Evolutionary conservation across 2,797 vertebrate genomes (phyloP), one percentile per base, ranked within the genome.

Genomic region (Siniperca undulata): DNA sequence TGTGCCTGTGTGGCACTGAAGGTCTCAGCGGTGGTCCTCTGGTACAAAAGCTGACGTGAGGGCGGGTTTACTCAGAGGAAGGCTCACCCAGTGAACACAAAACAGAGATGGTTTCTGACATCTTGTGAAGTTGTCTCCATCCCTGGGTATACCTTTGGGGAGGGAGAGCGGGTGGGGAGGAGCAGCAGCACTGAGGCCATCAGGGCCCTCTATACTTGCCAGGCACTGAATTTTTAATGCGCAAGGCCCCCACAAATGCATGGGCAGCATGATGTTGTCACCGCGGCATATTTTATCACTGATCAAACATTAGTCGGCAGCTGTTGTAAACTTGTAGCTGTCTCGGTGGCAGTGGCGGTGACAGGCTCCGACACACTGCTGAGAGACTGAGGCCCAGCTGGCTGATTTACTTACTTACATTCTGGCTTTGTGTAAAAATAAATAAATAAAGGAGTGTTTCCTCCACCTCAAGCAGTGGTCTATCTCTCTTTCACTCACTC

Each of bases 281-380:
- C 97, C 97, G 97, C 88, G 91, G 96, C 95, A 96, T 97, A 98
- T 97, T 97, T 98, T 97, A 97, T 97, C 97, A 97, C 97, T 97
- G 96, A 98, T 97, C 97, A 97, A 97, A 97, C 97, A 97, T 96
- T 95, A 96, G 95, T 96, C 95, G 96, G 96, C 96, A 96, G 96
- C 97, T 97, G 96, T 96, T 97, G 94, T 93, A 96, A 97, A 96
- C 95, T 94, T 97, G 96, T 97, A 96, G 96, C 94, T 95, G 95
- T 96, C 97, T 97, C 95, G 92, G 97, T 94, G 93, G 95, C 88
- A 93, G 94, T 7, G 65, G 95, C 87, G 92, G 93, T 94, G 92
- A 94, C 92, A 93, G 93, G 91, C 92, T 95, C 91, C 77, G 94
- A 96, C 94, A 93, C 93, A 92, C 89, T 92, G 93, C 93, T 88